Evolutionary conservation across 2,113 vertebrate genomes (phyloP).

Genomic region (Sterrhoptilus dennistouni): DNA sequence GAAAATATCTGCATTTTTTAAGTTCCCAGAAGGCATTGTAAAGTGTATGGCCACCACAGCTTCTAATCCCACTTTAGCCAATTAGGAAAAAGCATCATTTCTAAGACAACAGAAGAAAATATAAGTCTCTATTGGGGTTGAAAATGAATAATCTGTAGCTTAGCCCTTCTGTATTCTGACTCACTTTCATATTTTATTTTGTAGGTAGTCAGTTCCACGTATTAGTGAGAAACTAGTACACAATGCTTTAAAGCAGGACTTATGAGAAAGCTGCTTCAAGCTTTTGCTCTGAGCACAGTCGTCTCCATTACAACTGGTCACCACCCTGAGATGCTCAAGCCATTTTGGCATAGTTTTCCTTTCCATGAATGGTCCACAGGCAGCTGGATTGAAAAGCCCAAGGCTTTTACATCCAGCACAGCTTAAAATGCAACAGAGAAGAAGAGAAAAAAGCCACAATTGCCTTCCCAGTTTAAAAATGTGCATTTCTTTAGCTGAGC

Average conservation of each 20-base stretch:
- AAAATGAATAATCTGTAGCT: slow-evolving; percentile 7
- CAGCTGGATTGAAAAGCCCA: not conserved
- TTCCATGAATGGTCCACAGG: not conserved
- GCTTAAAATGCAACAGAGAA: not conserved
- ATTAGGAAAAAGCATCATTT: not conserved
- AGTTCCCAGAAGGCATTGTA: not conserved
- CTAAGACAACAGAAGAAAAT: not conserved
- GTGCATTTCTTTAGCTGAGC: not conserved
- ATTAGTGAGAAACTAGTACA: not conserved
- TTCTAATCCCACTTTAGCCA: slow-evolving; percentile 17
- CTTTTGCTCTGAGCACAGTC: not conserved
- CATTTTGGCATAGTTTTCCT: not conserved
- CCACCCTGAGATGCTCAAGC: not conserved
- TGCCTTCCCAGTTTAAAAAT: not conserved
- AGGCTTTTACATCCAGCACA: not conserved
- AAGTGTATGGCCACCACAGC: not conserved
- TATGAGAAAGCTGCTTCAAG: not conserved
- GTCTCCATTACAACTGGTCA: not conserved
- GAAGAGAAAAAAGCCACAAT: not conserved
- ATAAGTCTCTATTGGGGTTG: not conserved
- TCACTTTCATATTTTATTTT: not conserved
- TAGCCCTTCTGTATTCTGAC: not conserved
- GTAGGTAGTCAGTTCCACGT: not conserved
- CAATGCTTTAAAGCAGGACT: not conserved
- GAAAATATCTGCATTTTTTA: not conserved